phyloP scores from a whole-genome alignment of 2,113 vertebrate genomes.

The Papio anubis region DNA sequence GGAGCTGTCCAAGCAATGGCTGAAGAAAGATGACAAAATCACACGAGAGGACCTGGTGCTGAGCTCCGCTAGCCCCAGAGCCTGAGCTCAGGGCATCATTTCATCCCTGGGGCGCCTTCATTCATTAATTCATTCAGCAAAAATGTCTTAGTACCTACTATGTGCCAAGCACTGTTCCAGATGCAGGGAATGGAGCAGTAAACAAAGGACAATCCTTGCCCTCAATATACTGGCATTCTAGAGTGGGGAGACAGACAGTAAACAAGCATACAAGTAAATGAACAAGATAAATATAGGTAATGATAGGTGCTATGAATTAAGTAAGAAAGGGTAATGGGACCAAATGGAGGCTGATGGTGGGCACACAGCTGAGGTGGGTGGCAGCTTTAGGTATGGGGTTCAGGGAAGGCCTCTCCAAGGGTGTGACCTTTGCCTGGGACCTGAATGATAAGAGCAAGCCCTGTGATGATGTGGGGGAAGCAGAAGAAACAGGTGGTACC shows the following conservation, averaged over 20 bases:
- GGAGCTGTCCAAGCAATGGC: neutral
- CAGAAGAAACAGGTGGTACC: neutral
- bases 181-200: neutral
- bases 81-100: neutral
- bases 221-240: neutral
- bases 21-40: neutral
- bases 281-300: neutral
- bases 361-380: neutral
- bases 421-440: neutral
- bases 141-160: neutral
- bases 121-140: neutral
- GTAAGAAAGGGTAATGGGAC: neutral
- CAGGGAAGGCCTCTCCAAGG: neutral
- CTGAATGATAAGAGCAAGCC: neutral
- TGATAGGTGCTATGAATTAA: neutral
- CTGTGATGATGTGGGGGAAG: neutral
- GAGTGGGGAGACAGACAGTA: neutral
- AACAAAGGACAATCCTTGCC: neutral
- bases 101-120: neutral
- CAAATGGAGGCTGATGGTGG: neutral
- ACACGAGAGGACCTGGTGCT: neutral
- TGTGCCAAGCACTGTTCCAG: neutral
- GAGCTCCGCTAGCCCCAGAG: neutral
- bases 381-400: neutral
- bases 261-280: neutral